These are phyloP conservation scores for Drosophila falleni DNA, from an alignment of 2,888 invertebrate genomes.

Conservation along the genomic window DNA sequence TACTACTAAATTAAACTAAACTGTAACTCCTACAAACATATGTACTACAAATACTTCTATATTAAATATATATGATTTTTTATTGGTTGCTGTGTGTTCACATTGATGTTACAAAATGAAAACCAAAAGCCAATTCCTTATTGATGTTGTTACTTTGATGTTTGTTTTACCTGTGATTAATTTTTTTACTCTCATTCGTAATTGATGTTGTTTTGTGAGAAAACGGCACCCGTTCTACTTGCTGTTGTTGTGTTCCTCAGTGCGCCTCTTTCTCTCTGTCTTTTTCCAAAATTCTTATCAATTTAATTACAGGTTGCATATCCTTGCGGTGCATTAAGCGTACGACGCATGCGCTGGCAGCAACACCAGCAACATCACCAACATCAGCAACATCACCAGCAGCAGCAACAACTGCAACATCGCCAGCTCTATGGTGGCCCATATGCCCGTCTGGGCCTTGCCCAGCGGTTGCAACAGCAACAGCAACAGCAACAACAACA, in stretches of 20 bases:
- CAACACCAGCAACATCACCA: slow-evolving; percentile 46
- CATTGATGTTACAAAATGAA: slow-evolving; percentile 54
- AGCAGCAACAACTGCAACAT: slow-evolving; percentile 41
- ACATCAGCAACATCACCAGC: slow-evolving; percentile 46
- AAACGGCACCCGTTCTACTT: slow-evolving; percentile 21
- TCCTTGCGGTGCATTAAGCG: slow-evolving; percentile 59
- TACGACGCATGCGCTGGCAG: slow-evolving; percentile 67
- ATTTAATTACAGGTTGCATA: slow-evolving; percentile 67
- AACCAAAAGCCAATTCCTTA: slow-evolving; percentile 20
- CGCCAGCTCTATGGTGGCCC: slow-evolving; percentile 30
- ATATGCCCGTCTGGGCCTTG: slow-evolving; percentile 35
- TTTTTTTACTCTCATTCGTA: slow-evolving; percentile 34
- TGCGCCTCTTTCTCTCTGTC: slow-evolving; percentile 38
- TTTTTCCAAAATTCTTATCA: slow-evolving; percentile 51
- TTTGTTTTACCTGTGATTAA: slow-evolving; percentile 37
- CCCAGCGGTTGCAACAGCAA: slow-evolving; percentile 26
- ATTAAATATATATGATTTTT: slow-evolving; percentile 62
- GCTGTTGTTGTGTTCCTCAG: slow-evolving; percentile 46
- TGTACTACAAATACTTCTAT: slow-evolving; percentile 51
- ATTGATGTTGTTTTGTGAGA: slow-evolving; percentile 51
- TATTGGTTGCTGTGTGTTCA: slow-evolving; percentile 53
- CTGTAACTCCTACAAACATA: slow-evolving; percentile 47
- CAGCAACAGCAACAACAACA: slow-evolving; percentile 39
- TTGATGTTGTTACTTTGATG: slow-evolving; percentile 56
- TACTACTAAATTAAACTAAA: slow-evolving; percentile 57